Percentiles rank a stretch among this genome's conserved stretches.
These are phyloP conservation scores for Tapera naevia DNA, from an alignment of 2,797 vertebrate genomes.

Conservation along the genomic window DNA sequence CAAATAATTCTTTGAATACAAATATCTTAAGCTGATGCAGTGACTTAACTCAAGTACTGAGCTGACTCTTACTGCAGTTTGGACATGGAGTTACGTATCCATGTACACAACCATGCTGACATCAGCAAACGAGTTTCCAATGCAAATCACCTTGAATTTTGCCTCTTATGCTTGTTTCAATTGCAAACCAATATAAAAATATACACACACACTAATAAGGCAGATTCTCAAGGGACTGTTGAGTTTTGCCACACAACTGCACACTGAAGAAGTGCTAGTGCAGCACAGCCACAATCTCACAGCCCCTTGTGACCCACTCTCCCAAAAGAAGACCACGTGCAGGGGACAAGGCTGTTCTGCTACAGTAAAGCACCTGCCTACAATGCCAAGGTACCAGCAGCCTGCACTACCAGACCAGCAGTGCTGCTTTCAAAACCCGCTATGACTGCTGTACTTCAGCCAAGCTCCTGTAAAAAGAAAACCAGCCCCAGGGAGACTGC, in stretches of 20 bases:
- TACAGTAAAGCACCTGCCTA: neutral
- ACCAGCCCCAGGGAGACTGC: neutral
- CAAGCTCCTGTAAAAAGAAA: neutral
- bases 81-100: neutral
- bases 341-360: neutral
- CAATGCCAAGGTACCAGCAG: accelerated
- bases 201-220: neutral
- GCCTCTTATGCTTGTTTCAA: neutral
- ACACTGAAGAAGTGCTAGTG: neutral
- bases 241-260: neutral
- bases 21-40: neutral
- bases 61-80: neutral
- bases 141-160: neutral
- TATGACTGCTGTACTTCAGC: neutral
- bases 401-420: neutral
- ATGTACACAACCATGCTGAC: neutral
- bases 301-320: neutral
- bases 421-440: neutral
- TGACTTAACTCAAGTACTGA: neutral
- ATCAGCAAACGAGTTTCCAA: neutral
- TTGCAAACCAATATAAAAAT: neutral
- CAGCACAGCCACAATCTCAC: neutral
- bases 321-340: neutral
- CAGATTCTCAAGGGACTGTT: neutral
- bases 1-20: neutral